phyloP scores from a whole-genome alignment of 2,113 vertebrate species.

The Riparia riparia region DNA sequence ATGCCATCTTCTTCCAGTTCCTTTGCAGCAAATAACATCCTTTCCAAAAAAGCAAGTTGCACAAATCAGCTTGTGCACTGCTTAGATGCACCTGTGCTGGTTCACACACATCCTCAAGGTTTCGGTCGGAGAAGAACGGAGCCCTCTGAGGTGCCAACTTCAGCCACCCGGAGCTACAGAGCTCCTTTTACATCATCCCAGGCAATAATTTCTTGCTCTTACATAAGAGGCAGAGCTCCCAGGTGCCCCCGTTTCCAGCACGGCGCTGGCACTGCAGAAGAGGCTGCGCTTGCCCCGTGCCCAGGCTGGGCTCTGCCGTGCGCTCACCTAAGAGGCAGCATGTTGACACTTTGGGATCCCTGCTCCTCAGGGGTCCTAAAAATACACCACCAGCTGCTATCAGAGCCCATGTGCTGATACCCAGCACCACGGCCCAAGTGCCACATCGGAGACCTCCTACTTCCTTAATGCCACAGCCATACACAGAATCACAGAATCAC shows the following conservation, averaged over 20 bases:
- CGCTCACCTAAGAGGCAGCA: neutral
- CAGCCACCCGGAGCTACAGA: neutral
- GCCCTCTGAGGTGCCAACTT: neutral
- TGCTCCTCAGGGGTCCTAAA: neutral
- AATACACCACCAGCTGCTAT: neutral
- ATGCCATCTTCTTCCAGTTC: neutral
- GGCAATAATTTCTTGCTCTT: neutral
- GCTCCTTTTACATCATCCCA: neutral
- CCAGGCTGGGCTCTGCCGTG: accelerated
- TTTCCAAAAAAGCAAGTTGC: neutral
- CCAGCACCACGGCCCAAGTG: neutral
- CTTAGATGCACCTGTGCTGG: accelerated
- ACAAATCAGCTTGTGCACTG: neutral
- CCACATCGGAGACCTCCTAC: neutral
- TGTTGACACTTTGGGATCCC: neutral
- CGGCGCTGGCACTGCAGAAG: neutral
- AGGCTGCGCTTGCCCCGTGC: neutral
- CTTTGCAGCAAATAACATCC: constrained; percentile 11
- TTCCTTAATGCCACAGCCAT: neutral
- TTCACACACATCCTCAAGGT: neutral
- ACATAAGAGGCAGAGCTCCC: neutral
- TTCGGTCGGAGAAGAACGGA: accelerated
- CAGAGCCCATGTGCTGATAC: neutral
- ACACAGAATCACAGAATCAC: too few relatives aligned
- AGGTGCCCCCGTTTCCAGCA: neutral